Evolutionary conservation across 2,797 vertebrate species (phyloP).

Genomic region (Esox lucius): DNA sequence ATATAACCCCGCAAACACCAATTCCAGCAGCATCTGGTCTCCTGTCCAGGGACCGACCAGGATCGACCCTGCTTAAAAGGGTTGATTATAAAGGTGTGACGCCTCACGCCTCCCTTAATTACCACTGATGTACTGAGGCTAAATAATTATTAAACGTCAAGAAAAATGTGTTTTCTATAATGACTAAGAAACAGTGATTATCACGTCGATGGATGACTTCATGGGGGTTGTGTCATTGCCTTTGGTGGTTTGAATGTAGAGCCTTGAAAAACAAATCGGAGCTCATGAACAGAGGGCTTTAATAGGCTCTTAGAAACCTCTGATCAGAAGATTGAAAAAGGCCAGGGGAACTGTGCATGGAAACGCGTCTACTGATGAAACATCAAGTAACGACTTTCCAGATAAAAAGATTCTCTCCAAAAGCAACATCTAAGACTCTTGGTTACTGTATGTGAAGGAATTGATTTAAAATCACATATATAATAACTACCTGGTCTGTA

Average conservation of each 20-base stretch:
- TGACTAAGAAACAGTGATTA: neutral
- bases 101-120: slow-evolving; percentile 11
- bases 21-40: no score
- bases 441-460: neutral
- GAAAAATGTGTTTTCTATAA: slow-evolving; percentile 7
- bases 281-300: neutral
- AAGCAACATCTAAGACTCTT: neutral
- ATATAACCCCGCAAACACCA: no score
- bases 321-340: neutral
- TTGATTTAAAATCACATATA: neutral
- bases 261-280: neutral
- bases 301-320: neutral
- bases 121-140: slow-evolving; percentile 21
- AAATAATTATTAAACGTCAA: slow-evolving; percentile 8
- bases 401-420: neutral
- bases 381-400: neutral
- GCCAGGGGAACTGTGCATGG: neutral
- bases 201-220: neutral
- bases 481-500: neutral
- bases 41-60: no score
- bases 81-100: no score
- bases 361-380: neutral
- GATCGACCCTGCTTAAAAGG: no score
- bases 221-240: neutral
- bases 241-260: neutral